These are phyloP conservation scores for Poeciliopsis gracilis DNA, from an alignment of 2,797 vertebrate species.

Conservation along the genomic window DNA sequence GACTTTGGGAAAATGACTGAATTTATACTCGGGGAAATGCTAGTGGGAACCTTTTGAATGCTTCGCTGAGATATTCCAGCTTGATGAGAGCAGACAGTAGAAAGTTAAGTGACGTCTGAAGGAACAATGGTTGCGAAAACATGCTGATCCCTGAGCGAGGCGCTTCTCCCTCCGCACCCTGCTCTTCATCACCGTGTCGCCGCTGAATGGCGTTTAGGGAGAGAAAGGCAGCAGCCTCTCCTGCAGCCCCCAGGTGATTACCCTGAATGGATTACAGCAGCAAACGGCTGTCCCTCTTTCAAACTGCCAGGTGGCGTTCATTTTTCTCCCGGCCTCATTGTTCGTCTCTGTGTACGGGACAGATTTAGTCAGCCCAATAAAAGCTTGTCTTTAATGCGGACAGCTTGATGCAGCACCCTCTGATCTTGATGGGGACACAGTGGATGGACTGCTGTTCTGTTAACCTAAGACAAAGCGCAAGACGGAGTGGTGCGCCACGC, in stretches of 20 bases:
- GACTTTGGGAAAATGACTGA: neutral
- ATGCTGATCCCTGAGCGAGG: conserved; percentile 73
- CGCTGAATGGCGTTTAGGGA: conserved; percentile 63
- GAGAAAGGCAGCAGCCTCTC: conserved; percentile 56
- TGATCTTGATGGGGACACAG: conserved; percentile 60
- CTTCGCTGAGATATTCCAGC: conserved; percentile 67
- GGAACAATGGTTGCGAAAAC: conserved; percentile 59
- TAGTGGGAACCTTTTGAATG: conserved; percentile 54
- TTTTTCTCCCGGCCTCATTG: conserved; percentile 76
- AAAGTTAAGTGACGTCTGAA: conserved; percentile 60
- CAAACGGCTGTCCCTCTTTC: conserved; percentile 78
- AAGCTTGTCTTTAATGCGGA: conserved; percentile 66
- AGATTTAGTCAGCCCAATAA: conserved; percentile 77
- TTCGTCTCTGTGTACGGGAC: conserved; percentile 65
- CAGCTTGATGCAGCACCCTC: conserved; percentile 73
- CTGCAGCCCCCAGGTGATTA: conserved; percentile 76
- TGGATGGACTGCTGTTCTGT: conserved; percentile 39
- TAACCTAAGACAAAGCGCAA: conserved; percentile 55
- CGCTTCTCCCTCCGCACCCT: conserved; percentile 61
- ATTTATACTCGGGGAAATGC: neutral
- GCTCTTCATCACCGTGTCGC: conserved; percentile 71
- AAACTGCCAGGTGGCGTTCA: conserved; percentile 79
- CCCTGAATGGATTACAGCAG: conserved; percentile 79
- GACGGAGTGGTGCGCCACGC: conserved; percentile 17
- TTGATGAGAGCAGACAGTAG: conserved; percentile 28